These are phyloP conservation scores for Porites evermanni DNA, from an alignment of 92 coral and sea anemone genomes.

Conservation along the genomic window DNA sequence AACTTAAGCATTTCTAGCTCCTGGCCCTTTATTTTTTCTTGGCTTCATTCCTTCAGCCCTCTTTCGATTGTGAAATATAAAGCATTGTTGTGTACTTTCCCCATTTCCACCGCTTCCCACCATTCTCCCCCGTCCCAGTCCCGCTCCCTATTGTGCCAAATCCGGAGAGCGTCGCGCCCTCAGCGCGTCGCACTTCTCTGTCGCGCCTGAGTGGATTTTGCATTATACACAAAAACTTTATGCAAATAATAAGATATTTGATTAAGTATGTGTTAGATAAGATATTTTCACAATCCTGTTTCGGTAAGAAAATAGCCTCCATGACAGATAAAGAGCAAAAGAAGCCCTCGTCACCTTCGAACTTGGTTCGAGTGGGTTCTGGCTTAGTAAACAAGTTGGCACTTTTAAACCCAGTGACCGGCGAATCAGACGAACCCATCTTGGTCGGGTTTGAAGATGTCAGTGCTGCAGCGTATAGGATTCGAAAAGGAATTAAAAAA, in stretches of 20 bases:
- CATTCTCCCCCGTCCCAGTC: no score
- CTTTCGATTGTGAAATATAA: no score
- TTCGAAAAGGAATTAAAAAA: slow-evolving; percentile 70
- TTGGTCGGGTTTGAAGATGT: slow-evolving; percentile 76
- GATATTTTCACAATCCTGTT: background rate
- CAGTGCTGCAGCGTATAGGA: slow-evolving; percentile 77
- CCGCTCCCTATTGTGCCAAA: no score
- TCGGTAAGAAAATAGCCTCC: background rate
- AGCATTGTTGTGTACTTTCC: no score
- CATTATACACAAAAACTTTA: background rate
- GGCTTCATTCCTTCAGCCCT: no score
- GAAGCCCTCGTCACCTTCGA: background rate
- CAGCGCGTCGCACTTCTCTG: no score
- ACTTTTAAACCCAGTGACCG: slow-evolving; percentile 36
- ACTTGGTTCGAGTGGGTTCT: background rate
- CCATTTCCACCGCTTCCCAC: no score
- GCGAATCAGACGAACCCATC: slow-evolving; percentile 61
- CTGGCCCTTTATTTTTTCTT: no score
- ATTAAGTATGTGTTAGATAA: background rate
- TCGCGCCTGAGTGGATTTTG: no score
- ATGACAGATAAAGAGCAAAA: slow-evolving; percentile 1
- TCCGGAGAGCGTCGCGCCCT: no score
- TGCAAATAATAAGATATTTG: background rate
- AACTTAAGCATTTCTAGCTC: no score
- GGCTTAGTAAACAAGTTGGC: background rate